phyloP scores from a whole-genome alignment of 2,888 invertebrate species.

The Scaptomyza caliginosa region DNA sequence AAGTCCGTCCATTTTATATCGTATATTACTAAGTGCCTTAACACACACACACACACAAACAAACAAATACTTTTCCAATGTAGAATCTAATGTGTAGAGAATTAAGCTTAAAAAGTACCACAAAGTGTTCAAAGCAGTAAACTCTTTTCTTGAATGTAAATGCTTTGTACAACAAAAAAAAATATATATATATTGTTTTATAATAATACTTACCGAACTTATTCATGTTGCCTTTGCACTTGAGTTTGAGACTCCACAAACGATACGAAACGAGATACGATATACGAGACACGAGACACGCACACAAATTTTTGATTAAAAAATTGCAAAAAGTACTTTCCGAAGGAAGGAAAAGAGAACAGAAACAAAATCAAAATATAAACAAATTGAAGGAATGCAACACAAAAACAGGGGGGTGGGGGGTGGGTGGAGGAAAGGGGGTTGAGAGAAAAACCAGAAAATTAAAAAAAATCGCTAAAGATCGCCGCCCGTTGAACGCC shows the following conservation, averaged over 20 bases:
- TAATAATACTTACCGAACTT: constrained; percentile 61
- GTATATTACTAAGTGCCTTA: constrained; percentile 59
- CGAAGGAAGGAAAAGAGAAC: constrained; percentile 27
- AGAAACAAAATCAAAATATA: constrained; percentile 39
- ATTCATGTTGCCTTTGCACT: constrained; percentile 58
- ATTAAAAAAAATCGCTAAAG: constrained; percentile 44
- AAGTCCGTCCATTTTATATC: constrained; percentile 62
- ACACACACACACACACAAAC: constrained; percentile 2
- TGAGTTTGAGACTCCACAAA: constrained; percentile 6
- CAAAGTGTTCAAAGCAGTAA: constrained; percentile 10
- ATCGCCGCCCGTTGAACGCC: constrained; percentile 58
- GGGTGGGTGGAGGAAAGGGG: too few species aligned
- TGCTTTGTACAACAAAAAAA: constrained; percentile 23
- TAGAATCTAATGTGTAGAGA: constrained; percentile 45
- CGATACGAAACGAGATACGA: constrained; percentile 5
- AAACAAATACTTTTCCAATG: constrained; percentile 8
- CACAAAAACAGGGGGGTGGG: constrained; percentile 41
- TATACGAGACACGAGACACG: constrained; percentile 4
- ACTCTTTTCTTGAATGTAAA: constrained; percentile 22
- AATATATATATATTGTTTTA: constrained; percentile 3
- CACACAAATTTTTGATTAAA: constrained; percentile 26
- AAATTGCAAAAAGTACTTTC: constrained; percentile 23
- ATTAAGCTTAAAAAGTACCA: constrained; percentile 21
- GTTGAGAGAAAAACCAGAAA: constrained; percentile 53
- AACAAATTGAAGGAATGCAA: constrained; percentile 26